These are phyloP conservation scores for Biston betularia DNA, from an alignment of 2,888 invertebrate species.

Conservation along the genomic window DNA sequence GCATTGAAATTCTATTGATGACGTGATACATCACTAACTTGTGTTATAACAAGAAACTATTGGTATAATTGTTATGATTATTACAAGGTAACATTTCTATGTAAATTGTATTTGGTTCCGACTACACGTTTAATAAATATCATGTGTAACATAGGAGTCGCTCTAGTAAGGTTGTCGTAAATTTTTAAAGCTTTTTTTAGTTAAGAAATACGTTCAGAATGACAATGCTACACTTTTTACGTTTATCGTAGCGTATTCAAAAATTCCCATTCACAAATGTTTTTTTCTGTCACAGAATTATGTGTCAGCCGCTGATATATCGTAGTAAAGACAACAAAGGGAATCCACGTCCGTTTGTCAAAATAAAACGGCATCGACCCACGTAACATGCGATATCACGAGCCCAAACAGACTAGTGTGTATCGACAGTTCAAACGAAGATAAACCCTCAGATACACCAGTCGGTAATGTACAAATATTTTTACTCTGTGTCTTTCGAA, in stretches of 20 bases:
- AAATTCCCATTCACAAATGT: slow-evolving; percentile 61
- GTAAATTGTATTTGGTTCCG: slow-evolving; percentile 46
- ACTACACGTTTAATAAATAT: slow-evolving; percentile 17
- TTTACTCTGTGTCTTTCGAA: slow-evolving; percentile 56
- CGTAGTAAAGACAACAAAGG: slow-evolving; percentile 75
- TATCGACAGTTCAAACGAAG: slow-evolving; percentile 48
- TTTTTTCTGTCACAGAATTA: slow-evolving; percentile 64
- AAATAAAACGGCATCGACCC: slow-evolving; percentile 79
- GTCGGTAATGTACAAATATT: slow-evolving; percentile 49
- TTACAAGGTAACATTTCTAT: slow-evolving; percentile 57
- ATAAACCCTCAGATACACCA: slow-evolving; percentile 54
- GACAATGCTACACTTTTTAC: slow-evolving; percentile 44
- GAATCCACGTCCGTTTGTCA: slow-evolving; percentile 76
- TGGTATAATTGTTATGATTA: slow-evolving; percentile 71
- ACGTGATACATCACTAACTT: slow-evolving; percentile 74
- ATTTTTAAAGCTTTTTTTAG: slow-evolving; percentile 30
- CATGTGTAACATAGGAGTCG: slow-evolving; percentile 31
- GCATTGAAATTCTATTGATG: slow-evolving; percentile 82
- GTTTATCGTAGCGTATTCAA: slow-evolving; percentile 53
- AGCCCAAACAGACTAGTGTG: slow-evolving; percentile 55
- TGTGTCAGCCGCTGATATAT: slow-evolving; percentile 77
- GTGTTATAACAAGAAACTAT: slow-evolving; percentile 66
- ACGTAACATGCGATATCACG: slow-evolving; percentile 71
- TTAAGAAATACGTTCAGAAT: slow-evolving; percentile 27
- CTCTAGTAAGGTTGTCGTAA: slow-evolving; percentile 31